These are phyloP conservation scores for Amphimallon solstitiale DNA, from an alignment of 2,888 invertebrate species.

Conservation along the genomic window DNA sequence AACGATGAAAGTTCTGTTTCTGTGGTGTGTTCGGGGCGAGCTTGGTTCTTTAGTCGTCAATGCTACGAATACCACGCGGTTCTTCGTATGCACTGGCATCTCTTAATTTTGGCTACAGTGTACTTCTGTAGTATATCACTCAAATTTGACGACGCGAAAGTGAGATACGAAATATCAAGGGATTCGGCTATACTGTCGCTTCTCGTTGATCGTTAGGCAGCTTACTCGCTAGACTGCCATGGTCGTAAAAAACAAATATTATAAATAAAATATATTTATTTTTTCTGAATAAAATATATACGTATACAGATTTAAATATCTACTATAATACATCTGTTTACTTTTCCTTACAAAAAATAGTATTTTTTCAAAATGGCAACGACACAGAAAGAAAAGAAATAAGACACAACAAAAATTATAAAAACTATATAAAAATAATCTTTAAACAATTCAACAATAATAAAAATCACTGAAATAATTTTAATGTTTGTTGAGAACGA, in stretches of 20 bases:
- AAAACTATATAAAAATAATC: constrained; percentile 40
- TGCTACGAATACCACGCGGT: no score
- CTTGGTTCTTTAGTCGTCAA: no score
- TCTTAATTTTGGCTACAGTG: no score
- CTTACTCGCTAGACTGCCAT: background rate
- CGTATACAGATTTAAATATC: constrained; percentile 40
- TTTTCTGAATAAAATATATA: constrained; percentile 36
- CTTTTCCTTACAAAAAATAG: constrained; percentile 33
- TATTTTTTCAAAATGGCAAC: constrained; percentile 35
- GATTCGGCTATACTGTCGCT: no score
- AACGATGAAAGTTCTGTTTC: no score
- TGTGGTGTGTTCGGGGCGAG: no score
- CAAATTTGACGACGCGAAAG: no score
- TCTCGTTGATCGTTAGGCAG: no score
- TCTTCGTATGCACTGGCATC: no score
- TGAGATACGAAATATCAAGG: no score
- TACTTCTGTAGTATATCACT: no score
- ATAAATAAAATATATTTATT: constrained; percentile 41
- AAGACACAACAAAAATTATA: constrained; percentile 35
- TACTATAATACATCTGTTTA: constrained; percentile 38
- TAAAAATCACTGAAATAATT: constrained; percentile 7
- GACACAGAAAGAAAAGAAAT: constrained; percentile 29
- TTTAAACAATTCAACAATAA: constrained; percentile 30
- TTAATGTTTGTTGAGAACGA: no score
- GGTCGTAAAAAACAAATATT: background rate